Conservation (phyloP, 1,140 invertebrate species). For the Bombus fervidus region DNA sequence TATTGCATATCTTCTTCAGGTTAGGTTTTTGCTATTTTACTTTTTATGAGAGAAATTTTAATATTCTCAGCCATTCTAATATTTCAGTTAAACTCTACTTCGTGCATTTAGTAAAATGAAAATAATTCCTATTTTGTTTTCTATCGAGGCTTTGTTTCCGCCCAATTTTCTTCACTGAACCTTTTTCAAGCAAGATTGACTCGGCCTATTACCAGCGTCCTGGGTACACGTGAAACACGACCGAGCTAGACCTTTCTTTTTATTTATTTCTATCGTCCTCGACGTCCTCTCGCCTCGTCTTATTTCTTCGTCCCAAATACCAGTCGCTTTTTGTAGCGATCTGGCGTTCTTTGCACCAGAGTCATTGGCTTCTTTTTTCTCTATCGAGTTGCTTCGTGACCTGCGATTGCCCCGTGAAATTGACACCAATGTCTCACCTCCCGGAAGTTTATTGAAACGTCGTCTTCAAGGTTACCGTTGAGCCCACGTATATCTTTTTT, state of each 20-base stretch:
- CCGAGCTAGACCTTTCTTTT: constrained; percentile 33
- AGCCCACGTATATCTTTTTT: neutral
- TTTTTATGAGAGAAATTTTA: neutral
- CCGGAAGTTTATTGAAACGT: constrained; percentile 63
- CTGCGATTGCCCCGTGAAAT: constrained; percentile 62
- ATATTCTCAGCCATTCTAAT: neutral
- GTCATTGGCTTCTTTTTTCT: constrained; percentile 39
- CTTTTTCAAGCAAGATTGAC: constrained; percentile 40
- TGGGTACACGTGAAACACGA: constrained; percentile 31
- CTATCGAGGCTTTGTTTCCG: constrained; percentile 34
- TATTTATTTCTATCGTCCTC: constrained; percentile 51
- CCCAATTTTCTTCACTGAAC: constrained; percentile 42
- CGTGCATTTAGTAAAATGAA: neutral
- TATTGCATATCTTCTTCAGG: neutral
- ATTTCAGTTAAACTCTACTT: too few relatives aligned
- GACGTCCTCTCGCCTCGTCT: constrained; percentile 22
- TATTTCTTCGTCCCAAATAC: constrained; percentile 26
- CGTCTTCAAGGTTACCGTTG: constrained; percentile 26
- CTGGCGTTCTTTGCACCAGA: constrained; percentile 61
- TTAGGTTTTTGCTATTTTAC: neutral
- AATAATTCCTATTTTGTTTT: constrained; percentile 38
- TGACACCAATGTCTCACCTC: constrained; percentile 62
- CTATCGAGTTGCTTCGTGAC: constrained; percentile 52
- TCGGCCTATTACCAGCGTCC: constrained; percentile 49
- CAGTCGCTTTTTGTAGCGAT: constrained; percentile 48